A percentile compares a stretch with the other conserved stretches of the same genome.
Evolutionary conservation across 2,113 vertebrate species (phyloP).

Genomic region (Mirza zaza): DNA sequence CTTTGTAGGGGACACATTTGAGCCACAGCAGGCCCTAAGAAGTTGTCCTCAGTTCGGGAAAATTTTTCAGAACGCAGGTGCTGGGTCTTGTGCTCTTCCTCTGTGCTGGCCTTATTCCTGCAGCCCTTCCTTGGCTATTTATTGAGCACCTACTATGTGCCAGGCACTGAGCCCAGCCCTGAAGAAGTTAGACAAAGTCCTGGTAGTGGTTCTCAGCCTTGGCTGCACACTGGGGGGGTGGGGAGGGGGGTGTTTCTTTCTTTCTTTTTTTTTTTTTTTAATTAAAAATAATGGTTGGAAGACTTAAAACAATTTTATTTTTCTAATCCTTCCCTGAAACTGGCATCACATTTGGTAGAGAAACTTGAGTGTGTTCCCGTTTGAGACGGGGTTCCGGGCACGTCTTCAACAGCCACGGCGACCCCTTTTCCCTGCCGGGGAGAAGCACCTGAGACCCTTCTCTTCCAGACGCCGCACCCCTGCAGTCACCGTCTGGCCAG

Average conservation of each 20-base stretch:
- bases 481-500: not conserved
- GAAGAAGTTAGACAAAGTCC: not conserved
- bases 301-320: not conserved
- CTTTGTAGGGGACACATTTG: not conserved
- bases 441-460: not conserved
- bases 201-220: not conserved
- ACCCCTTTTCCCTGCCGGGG: not conserved
- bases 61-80: not conserved
- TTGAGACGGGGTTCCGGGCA: not conserved
- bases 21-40: not conserved
- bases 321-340: not conserved
- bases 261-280: not conserved
- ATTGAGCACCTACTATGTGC: not conserved
- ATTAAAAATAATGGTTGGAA: not conserved
- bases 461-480: not conserved
- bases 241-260: no score
- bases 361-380: not conserved
- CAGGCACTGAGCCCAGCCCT: not conserved
- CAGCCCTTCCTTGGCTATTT: not conserved
- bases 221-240: not conserved
- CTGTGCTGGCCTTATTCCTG: no score
- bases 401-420: rapidly evolving
- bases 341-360: not conserved
- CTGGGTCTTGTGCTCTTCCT: not conserved
- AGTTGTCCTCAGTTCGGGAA: not conserved